A percentile compares a stretch with the other conserved stretches of the same genome.
phyloP scores from a whole-genome alignment of 2,888 invertebrate genomes.

The Rhingia campestris region DNA sequence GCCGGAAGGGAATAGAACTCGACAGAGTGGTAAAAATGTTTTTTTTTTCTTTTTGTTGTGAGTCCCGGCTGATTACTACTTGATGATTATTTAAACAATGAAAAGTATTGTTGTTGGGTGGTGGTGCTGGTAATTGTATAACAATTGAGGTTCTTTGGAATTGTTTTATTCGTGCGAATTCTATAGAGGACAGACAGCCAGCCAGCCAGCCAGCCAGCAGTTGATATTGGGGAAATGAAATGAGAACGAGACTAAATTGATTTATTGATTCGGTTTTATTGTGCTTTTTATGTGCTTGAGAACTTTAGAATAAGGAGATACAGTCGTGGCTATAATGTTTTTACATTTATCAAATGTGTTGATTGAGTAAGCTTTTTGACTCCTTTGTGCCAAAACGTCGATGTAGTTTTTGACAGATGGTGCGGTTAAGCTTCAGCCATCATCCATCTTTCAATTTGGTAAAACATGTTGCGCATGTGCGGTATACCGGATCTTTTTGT shows the following conservation, averaged over 20 bases:
- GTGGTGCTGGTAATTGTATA: conserved; percentile 28
- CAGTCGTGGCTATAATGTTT: not conserved
- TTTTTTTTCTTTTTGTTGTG: not conserved
- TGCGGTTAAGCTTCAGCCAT: too few species aligned
- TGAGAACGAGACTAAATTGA: conserved; percentile 13
- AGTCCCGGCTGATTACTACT: conserved; percentile 34
- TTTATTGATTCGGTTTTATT: conserved; percentile 10
- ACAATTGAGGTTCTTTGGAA: conserved; percentile 17
- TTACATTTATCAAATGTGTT: not conserved
- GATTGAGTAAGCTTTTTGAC: not conserved
- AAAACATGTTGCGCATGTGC: too few species aligned
- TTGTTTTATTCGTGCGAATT: conserved; percentile 21
- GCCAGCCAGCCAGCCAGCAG: too few species aligned
- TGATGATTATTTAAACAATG: conserved; percentile 50
- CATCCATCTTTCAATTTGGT: too few species aligned
- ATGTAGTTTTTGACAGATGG: too few species aligned
- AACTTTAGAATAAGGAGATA: not conserved
- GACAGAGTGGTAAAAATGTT: conserved; percentile 13
- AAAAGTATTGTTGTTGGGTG: not conserved
- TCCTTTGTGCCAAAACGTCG: too few species aligned
- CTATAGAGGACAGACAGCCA: too few species aligned
- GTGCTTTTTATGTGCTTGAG: not conserved
- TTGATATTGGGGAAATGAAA: not conserved
- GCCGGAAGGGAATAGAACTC: not conserved
- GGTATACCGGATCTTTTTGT: too few species aligned